These are phyloP conservation scores for Limnephilus lunatus DNA, from an alignment of 2,888 invertebrate species.

Conservation along the genomic window DNA sequence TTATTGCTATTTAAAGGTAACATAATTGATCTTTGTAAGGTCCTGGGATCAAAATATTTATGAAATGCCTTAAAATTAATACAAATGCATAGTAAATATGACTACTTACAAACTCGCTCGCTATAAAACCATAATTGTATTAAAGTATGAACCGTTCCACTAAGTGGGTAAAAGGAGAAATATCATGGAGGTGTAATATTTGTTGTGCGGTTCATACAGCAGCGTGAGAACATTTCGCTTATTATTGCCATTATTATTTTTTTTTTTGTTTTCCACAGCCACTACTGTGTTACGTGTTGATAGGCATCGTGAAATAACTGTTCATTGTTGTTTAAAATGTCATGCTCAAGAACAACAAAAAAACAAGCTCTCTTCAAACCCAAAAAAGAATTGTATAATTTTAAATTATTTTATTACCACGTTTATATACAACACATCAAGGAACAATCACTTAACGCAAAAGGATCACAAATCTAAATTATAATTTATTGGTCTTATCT, in stretches of 20 bases:
- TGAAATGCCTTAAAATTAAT: background rate
- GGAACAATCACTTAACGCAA: slow-evolving; percentile 45
- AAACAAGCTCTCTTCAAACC: background rate
- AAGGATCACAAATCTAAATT: slow-evolving; percentile 47
- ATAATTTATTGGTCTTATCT: slow-evolving; percentile 52
- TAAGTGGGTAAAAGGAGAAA: background rate
- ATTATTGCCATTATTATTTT: background rate
- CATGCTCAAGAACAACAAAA: no score
- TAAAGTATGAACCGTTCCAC: background rate
- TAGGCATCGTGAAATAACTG: background rate
- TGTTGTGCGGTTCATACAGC: background rate
- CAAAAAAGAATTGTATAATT: background rate
- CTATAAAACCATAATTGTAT: background rate
- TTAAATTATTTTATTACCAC: slow-evolving; percentile 36
- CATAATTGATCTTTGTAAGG: background rate
- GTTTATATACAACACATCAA: slow-evolving; percentile 40
- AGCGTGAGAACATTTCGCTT: background rate
- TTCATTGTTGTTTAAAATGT: background rate
- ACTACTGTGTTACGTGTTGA: background rate
- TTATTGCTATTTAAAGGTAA: background rate
- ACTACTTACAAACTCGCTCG: background rate
- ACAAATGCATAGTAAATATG: background rate
- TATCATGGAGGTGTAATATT: background rate
- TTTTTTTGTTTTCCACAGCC: background rate
- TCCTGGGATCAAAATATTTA: background rate